Evolutionary conservation across 2,888 invertebrate genomes (phyloP).

Genomic region (Schizaphis graminum): DNA sequence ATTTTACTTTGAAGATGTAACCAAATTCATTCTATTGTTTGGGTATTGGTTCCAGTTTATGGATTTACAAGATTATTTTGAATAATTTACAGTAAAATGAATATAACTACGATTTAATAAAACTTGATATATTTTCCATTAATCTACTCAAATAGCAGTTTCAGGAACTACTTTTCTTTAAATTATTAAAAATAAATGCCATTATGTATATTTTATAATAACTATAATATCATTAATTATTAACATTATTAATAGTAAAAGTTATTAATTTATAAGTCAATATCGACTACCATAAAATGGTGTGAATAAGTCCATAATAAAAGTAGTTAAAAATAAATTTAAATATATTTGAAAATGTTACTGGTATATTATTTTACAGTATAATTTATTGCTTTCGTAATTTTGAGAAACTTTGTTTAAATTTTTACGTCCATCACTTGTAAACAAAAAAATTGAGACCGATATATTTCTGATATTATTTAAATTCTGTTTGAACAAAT

Average conservation of each 20-base stretch:
- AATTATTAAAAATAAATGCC: too few species aligned
- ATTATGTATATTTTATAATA: neutral
- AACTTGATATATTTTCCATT: too few species aligned
- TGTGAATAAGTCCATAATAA: neutral
- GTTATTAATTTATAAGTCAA: neutral
- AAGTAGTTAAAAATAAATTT: neutral
- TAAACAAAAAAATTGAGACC: neutral
- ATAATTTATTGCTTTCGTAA: neutral
- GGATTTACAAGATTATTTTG: too few species aligned
- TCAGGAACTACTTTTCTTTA: too few species aligned
- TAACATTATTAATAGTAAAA: neutral
- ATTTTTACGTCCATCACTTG: too few species aligned
- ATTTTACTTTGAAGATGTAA: too few species aligned
- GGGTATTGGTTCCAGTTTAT: too few species aligned
- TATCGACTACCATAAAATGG: neutral
- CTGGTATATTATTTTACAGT: too few species aligned
- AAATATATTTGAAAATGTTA: neutral
- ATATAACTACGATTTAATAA: too few species aligned
- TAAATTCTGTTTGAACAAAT: neutral
- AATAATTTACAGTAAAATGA: too few species aligned
- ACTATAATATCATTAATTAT: neutral
- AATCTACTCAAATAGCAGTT: too few species aligned
- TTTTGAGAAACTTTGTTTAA: neutral
- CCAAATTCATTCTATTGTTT: too few species aligned
- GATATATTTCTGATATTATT: neutral